Base-by-base conservation (phyloP, 2,113 vertebrate species). In the Copsychus sechellarum region DNA sequence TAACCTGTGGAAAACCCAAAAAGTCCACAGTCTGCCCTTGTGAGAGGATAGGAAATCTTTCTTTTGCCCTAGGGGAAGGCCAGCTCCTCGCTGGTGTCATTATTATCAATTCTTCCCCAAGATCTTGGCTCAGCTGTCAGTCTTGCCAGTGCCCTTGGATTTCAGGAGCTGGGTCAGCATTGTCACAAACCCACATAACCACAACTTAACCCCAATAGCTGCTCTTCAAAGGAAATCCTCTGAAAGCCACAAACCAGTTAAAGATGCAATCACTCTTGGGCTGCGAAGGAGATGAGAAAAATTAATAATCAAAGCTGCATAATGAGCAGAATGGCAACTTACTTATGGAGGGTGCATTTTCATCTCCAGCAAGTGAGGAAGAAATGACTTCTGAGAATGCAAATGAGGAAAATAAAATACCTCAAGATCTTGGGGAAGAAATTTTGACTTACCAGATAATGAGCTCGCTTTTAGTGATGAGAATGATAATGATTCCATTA, bases 381-480 rank as follows among this genome's bases (percentile, higher is more conserved):
- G 69, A 94, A 96, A 93, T 84, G 24, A 91, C 83, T 91, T 92
- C 54, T 94, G 90, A 95, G 95, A 97, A 96, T 90, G 96, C 72
- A 96, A 97, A 97, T 94, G 95, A 96, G 87, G 64, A 90, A 96
- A 97, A 97, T 97, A 86, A 97, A 95, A 97, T 96, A 88, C 65
- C 73, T 86, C 92, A 92, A 96, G 93, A 69, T 93, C 87, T 95
- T 72, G 61, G 56, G 69, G 69, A 97, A 86, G 85, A 97, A 96
- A 95, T 95, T 97, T 96, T 86, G 84, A 96, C 87, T 97, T 97
- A 97, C 96, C 94, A 97, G 95, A 96, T 97, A 98, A 97, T 94
- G 78, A 97, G 91, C 48, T 92, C 43, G 18, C 66, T 97, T 90
- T 97, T 94, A 92, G 83, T 97, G 94, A 97, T 96, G 76, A 95